Evolutionary conservation across 2,888 invertebrate genomes (phyloP).

Genomic region (Amiota mariae): DNA sequence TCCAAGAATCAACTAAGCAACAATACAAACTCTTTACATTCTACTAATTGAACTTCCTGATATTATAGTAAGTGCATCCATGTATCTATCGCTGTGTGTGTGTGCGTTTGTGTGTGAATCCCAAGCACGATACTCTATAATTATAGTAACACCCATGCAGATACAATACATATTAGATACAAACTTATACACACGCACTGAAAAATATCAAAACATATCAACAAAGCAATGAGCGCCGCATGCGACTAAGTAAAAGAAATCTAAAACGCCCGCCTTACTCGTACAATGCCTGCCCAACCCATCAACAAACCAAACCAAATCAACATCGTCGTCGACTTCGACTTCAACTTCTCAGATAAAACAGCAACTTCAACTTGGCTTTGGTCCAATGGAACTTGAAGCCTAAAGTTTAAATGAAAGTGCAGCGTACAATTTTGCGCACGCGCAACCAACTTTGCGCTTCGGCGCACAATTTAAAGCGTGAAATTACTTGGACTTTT

Average conservation of each 20-base stretch:
- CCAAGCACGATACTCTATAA: constrained; percentile 47
- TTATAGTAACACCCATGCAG: constrained; percentile 35
- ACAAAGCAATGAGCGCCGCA: constrained; percentile 4
- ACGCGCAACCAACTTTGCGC: constrained; percentile 55
- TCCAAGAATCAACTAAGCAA: constrained; percentile 48
- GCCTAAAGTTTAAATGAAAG: constrained; percentile 45
- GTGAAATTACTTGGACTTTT: constrained; percentile 64
- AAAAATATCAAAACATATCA: constrained; percentile 1
- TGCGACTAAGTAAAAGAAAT: background rate
- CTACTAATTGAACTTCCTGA: constrained; percentile 70
- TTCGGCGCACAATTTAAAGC: constrained; percentile 68
- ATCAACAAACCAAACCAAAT: background rate
- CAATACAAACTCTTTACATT: constrained; percentile 50
- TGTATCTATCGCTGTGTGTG: background rate
- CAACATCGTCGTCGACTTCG: background rate
- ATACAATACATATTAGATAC: background rate
- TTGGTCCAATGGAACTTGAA: background rate
- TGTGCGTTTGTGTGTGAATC: constrained; percentile 36
- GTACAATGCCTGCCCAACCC: constrained; percentile 1
- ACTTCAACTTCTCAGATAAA: background rate
- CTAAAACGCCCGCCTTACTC: background rate
- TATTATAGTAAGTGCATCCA: constrained; percentile 30
- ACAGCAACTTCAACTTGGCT: too few relatives aligned
- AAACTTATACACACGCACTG: background rate
- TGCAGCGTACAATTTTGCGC: constrained; percentile 50